Evolutionary conservation across 2,113 vertebrate species (phyloP).

Genomic region (Amphiprion ocellaris): DNA sequence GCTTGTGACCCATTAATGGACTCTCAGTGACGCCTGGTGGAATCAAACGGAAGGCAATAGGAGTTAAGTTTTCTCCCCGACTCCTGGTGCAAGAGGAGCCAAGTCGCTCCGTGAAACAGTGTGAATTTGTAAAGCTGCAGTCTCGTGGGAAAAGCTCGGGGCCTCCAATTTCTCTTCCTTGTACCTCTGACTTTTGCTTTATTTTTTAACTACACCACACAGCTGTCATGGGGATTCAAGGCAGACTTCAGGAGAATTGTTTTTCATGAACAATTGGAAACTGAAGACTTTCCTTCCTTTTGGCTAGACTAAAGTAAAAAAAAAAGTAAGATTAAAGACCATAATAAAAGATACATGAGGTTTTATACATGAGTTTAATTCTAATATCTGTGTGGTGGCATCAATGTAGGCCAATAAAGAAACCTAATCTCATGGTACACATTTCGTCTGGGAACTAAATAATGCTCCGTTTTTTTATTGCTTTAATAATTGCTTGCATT

Average conservation of each 20-base stretch:
- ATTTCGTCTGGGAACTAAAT: constrained; percentile 29
- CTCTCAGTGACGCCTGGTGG: constrained; percentile 52
- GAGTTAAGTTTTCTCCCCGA: constrained; percentile 58
- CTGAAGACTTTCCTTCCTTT: constrained; percentile 31
- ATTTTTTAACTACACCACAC: constrained; percentile 60
- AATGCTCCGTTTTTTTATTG: constrained; percentile 20
- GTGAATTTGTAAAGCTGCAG: constrained; percentile 71
- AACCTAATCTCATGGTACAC: not conserved
- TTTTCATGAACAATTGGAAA: constrained; percentile 48
- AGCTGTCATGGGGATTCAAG: constrained; percentile 43
- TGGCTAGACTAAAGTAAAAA: constrained; percentile 14
- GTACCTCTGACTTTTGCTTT: constrained; percentile 67
- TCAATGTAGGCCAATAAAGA: constrained; percentile 26
- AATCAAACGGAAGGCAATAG: constrained; percentile 54
- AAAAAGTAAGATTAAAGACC: constrained; percentile 32
- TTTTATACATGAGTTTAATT: constrained; percentile 34
- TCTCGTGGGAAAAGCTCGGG: constrained; percentile 51
- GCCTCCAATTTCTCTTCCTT: constrained; percentile 62
- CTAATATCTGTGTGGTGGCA: constrained; percentile 1
- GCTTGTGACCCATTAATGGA: constrained; percentile 71
- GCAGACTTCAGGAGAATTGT: constrained; percentile 40
- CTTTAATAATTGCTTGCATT: constrained; percentile 35
- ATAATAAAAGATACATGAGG: constrained; percentile 21
- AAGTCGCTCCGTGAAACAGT: constrained; percentile 68
- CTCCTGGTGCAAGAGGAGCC: constrained; percentile 51